Conservation (phyloP, 2,797 vertebrate genomes). For the Schizopygopsis malacanthus region DNA sequence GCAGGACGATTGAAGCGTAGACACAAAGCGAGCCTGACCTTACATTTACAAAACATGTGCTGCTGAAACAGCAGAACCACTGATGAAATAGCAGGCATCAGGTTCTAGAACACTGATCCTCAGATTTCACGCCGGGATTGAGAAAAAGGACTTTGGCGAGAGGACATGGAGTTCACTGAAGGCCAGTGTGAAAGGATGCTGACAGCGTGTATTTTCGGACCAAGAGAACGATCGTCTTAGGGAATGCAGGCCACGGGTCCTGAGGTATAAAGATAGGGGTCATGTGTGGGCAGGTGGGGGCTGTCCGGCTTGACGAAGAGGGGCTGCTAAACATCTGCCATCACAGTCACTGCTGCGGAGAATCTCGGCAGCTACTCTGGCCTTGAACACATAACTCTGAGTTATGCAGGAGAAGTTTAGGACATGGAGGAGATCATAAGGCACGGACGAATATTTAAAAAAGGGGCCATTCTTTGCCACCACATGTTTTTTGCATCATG, state of each 20-base stretch:
- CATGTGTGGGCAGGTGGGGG: constrained; percentile 17
- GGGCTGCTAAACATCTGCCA: constrained; percentile 46
- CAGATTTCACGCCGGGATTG: constrained; percentile 37
- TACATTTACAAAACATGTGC: constrained; percentile 38
- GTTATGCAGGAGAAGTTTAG: constrained; percentile 42
- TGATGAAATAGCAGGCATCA: constrained; percentile 43
- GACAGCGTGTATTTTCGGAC: constrained; percentile 47
- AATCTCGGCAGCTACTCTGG: constrained; percentile 48
- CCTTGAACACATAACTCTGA: constrained; percentile 60
- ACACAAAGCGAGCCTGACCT: not conserved
- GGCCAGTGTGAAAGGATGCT: constrained; percentile 26
- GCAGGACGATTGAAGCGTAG: not conserved
- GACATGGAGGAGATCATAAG: constrained; percentile 20
- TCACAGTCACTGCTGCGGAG: constrained; percentile 41
- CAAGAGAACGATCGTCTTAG: constrained; percentile 27
- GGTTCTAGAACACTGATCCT: constrained; percentile 27
- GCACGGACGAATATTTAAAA: constrained; percentile 52
- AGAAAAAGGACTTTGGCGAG: constrained; percentile 17
- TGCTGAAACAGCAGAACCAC: constrained; percentile 41
- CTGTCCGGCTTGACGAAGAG: constrained; percentile 21
- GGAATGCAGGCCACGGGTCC: constrained; percentile 41
- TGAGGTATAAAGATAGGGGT: constrained; percentile 33
- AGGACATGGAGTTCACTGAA: not conserved
- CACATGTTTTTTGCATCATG: constrained; percentile 41
- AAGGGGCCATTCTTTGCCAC: constrained; percentile 61